phyloP scores from a whole-genome alignment of 2,888 invertebrate species.

The Strigamia maritima region DNA sequence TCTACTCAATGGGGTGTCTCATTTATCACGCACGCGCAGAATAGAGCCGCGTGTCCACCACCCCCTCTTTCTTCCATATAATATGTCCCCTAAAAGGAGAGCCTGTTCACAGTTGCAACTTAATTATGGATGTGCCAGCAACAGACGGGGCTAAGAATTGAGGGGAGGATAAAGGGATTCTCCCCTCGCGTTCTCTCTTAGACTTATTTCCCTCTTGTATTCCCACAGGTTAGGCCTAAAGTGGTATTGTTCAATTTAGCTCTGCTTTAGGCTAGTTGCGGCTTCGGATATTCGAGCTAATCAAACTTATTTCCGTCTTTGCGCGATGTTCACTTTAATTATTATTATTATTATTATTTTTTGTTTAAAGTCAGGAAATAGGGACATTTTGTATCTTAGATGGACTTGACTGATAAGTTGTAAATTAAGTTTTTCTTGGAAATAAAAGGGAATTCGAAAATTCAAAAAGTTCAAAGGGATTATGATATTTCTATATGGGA shows the following conservation, averaged over 20 bases:
- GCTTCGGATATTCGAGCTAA: background rate
- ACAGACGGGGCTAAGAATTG: slow-evolving; percentile 30
- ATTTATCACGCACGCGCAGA: slow-evolving; percentile 32
- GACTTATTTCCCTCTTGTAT: slow-evolving; percentile 31
- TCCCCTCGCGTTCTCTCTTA: background rate
- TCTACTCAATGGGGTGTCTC: slow-evolving; percentile 28
- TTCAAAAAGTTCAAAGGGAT: no score
- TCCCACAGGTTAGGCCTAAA: slow-evolving; percentile 17
- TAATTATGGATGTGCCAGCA: slow-evolving; percentile 34
- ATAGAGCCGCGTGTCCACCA: slow-evolving; percentile 32
- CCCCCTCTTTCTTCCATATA: slow-evolving; percentile 12
- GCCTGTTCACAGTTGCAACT: slow-evolving; percentile 34
- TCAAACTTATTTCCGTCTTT: background rate
- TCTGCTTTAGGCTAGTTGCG: background rate
- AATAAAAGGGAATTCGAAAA: no score
- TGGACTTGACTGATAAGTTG: no score
- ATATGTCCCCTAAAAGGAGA: slow-evolving; percentile 22
- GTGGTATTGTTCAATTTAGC: background rate
- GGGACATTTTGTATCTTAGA: no score
- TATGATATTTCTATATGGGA: no score
- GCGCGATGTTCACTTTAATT: background rate
- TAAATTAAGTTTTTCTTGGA: no score
- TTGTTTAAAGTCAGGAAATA: no score
- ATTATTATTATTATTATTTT: no score
- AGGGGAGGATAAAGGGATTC: slow-evolving; percentile 31